Percentiles rank a stretch among this genome's conserved stretches.
These are phyloP conservation scores for Scomber scombrus DNA, from an alignment of 2,113 vertebrate genomes.

Conservation along the genomic window DNA sequence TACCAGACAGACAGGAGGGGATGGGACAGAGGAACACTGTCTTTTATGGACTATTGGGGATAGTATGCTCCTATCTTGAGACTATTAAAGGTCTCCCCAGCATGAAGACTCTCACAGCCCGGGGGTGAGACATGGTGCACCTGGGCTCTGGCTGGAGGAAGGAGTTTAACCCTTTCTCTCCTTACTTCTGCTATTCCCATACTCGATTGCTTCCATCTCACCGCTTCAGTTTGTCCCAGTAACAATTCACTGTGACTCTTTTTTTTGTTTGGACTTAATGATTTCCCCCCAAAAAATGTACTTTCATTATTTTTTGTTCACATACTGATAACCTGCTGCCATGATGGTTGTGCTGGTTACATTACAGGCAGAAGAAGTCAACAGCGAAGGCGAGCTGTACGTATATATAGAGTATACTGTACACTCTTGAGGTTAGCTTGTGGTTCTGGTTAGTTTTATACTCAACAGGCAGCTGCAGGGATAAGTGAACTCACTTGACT, in stretches of 20 bases:
- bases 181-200: background rate
- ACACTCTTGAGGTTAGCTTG: slow-evolving; percentile 42
- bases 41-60: slow-evolving; percentile 69
- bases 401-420: slow-evolving; percentile 26
- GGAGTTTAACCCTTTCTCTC: slow-evolving; percentile 54
- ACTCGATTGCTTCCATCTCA: slow-evolving; percentile 1
- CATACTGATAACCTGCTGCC: slow-evolving; percentile 7
- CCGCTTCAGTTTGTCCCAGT: background rate
- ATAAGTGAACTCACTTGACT: slow-evolving; percentile 44
- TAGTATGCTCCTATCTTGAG: slow-evolving; percentile 49
- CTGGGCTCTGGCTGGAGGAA: slow-evolving; percentile 44
- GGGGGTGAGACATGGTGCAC: slow-evolving; percentile 50
- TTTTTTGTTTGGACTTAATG: background rate
- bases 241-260: background rate
- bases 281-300: background rate
- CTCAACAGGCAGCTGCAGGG: slow-evolving; percentile 51
- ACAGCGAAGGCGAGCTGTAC: background rate
- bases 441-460: slow-evolving; percentile 52
- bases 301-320: background rate
- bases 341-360: slow-evolving; percentile 5
- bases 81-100: slow-evolving; percentile 63
- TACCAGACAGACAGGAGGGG: slow-evolving; percentile 55
- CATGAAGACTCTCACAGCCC: slow-evolving; percentile 43
- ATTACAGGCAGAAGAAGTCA: background rate
- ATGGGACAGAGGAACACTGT: slow-evolving; percentile 36